Conservation (phyloP, 2,113 vertebrate species). For the Ursus arctos region DNA sequence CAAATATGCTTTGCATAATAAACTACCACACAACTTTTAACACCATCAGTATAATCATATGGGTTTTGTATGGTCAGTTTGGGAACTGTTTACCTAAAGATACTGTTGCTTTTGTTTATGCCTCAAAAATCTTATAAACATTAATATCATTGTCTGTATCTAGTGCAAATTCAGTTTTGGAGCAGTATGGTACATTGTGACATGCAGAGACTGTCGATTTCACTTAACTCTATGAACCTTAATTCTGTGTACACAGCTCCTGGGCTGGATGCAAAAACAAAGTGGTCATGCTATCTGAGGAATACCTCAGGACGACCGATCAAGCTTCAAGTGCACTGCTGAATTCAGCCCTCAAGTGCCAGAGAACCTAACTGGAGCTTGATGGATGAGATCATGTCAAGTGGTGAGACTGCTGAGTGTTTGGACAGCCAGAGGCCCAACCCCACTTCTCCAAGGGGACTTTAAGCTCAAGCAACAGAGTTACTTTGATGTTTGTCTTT, state of each 20-base stretch:
- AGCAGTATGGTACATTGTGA: background rate
- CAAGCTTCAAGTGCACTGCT: background rate
- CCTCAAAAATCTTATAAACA: background rate
- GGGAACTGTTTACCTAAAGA: background rate
- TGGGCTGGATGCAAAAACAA: background rate
- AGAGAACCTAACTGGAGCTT: background rate
- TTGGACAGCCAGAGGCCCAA: background rate
- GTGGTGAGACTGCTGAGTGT: background rate
- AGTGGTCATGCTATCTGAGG: background rate
- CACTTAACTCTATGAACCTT: background rate
- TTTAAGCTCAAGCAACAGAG: background rate
- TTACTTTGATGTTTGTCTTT: background rate
- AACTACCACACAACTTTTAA: background rate
- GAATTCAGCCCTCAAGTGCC: background rate
- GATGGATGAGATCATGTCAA: constrained; percentile 23
- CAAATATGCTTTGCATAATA: background rate
- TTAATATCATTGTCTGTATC: background rate
- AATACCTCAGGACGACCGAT: background rate
- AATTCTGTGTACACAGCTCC: background rate
- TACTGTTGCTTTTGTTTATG: background rate
- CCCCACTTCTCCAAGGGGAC: background rate
- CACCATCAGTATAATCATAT: background rate
- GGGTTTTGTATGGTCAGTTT: background rate
- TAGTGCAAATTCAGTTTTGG: background rate
- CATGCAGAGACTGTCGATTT: background rate